Percentiles rank a stretch among this genome's conserved stretches.
phyloP scores from a whole-genome alignment of 2,113 vertebrate genomes.

The Heteronetta atricapilla region DNA sequence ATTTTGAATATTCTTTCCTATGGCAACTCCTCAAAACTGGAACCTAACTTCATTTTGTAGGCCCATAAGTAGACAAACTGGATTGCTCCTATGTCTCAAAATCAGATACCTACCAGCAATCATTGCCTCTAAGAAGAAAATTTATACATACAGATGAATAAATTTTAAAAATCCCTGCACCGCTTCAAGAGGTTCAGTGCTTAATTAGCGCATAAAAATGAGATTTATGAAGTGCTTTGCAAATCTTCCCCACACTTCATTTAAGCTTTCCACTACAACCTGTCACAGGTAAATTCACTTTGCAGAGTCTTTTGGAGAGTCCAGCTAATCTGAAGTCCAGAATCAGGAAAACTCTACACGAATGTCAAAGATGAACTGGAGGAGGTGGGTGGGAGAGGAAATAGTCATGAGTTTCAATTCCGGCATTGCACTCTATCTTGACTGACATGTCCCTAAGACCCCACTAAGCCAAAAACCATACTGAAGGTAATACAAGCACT shows the following conservation, averaged over 20 bases:
- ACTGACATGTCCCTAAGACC: not conserved
- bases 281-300: not conserved
- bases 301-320: not conserved
- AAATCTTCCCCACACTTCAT: not conserved
- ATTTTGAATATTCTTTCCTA: not conserved
- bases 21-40: not conserved
- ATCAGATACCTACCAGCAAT: not conserved
- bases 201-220: not conserved
- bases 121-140: not conserved
- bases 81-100: not conserved
- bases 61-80: not conserved
- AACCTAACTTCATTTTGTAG: not conserved
- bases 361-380: not conserved
- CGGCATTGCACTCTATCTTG: not conserved
- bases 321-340: not conserved
- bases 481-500: not conserved
- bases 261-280: not conserved
- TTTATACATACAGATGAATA: not conserved
- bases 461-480: not conserved
- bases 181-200: not conserved
- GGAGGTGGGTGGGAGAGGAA: not conserved
- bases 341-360: not conserved
- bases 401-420: not conserved
- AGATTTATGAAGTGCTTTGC: not conserved
- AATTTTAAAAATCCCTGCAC: not conserved